Conservation (phyloP, 2,888 invertebrate genomes). For the Leptopilina drosophilae region DNA sequence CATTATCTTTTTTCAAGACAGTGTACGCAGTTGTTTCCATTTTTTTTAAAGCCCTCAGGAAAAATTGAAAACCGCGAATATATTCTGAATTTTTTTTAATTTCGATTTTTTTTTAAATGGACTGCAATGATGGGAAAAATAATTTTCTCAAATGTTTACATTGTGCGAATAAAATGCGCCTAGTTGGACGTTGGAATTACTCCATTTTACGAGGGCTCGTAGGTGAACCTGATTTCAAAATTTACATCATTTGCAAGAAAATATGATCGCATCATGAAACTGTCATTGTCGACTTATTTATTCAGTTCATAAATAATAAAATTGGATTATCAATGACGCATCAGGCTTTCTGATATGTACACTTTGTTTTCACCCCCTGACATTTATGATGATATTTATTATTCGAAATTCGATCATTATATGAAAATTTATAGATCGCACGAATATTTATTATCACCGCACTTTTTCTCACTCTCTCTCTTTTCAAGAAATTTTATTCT, state of each 20-base stretch:
- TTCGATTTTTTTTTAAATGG: too few species aligned
- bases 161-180: not conserved
- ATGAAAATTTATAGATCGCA: conserved; percentile 5
- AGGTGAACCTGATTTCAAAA: conserved; percentile 31
- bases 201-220: conserved; percentile 28
- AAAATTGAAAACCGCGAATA: too few species aligned
- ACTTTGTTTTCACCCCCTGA: not conserved
- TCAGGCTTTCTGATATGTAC: not conserved
- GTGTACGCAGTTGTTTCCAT: too few species aligned
- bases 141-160: too few species aligned
- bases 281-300: conserved; percentile 21
- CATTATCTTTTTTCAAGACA: too few species aligned
- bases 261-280: conserved; percentile 13
- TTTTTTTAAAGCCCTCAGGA: too few species aligned
- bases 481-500: not conserved
- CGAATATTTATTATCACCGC: not conserved
- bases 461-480: not conserved
- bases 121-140: too few species aligned
- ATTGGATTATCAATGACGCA: conserved; percentile 8
- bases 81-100: too few species aligned
- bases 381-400: conserved; percentile 11
- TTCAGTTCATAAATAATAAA: conserved; percentile 15
- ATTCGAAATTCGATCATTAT: conserved; percentile 15
- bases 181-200: conserved; percentile 12
- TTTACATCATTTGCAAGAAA: conserved; percentile 4